Conservation (phyloP, 2,113 vertebrate genomes). For the Sclerurus mexicanus region DNA sequence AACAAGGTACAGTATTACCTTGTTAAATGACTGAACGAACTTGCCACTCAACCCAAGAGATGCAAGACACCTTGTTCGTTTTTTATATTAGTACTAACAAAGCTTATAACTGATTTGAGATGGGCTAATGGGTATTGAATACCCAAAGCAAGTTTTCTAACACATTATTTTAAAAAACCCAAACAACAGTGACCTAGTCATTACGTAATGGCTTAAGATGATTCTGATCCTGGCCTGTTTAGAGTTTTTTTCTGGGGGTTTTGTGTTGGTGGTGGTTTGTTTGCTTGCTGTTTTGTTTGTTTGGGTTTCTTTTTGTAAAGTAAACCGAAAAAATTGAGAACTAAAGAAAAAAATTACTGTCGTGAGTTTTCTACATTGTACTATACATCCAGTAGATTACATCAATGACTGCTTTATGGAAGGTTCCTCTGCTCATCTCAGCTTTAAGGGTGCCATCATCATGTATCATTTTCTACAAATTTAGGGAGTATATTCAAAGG, state of each 20-base stretch:
- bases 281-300: no score
- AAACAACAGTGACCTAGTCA: background rate
- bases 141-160: background rate
- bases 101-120: background rate
- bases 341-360: background rate
- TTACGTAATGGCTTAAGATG: background rate
- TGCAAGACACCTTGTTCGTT: background rate
- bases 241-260: background rate
- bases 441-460: background rate
- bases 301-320: background rate
- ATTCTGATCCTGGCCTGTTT: background rate
- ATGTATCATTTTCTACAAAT: background rate
- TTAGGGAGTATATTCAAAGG: background rate
- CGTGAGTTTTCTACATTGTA: background rate
- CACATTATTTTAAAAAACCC: background rate
- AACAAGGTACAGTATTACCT: conserved; percentile 38
- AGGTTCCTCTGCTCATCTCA: background rate
- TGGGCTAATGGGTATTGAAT: background rate
- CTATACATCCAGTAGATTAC: background rate
- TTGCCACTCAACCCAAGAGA: background rate
- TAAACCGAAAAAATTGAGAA: background rate
- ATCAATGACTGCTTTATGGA: background rate
- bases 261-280: background rate
- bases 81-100: background rate
- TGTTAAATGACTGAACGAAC: conserved; percentile 44